phyloP scores from a whole-genome alignment of 2,113 vertebrate genomes.

The Chlorodrepanis virens region DNA sequence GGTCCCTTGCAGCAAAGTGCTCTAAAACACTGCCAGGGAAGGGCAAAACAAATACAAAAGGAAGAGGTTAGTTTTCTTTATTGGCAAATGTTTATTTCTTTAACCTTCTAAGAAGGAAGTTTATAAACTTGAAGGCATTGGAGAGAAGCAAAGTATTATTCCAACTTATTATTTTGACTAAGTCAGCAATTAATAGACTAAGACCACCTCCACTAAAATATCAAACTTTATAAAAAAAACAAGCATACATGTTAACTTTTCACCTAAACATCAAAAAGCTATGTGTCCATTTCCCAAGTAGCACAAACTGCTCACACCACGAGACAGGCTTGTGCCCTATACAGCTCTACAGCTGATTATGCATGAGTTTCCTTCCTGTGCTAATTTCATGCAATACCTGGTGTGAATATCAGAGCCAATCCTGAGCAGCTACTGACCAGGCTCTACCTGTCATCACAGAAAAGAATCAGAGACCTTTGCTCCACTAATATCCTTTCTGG shows the following conservation, averaged over 20 bases:
- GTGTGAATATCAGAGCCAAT: background rate
- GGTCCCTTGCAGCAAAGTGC: slow-evolving; percentile 98
- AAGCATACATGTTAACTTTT: background rate
- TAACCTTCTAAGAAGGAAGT: background rate
- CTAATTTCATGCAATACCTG: background rate
- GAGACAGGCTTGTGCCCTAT: fast-evolving
- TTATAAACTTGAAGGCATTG: background rate
- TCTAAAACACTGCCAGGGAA: slow-evolving; percentile 88
- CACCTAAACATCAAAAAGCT: background rate
- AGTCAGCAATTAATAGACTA: background rate
- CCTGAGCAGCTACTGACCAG: background rate
- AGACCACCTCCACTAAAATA: background rate
- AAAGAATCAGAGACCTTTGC: background rate
- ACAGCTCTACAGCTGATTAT: background rate
- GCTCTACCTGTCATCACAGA: background rate
- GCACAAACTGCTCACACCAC: background rate
- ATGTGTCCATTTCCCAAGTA: background rate
- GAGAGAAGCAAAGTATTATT: background rate
- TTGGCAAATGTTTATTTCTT: background rate
- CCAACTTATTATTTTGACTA: background rate
- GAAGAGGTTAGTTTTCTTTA: background rate
- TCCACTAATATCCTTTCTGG: background rate
- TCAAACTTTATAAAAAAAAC: background rate
- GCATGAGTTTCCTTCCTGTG: background rate
- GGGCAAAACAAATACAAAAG: background rate